These are phyloP conservation scores for Timema cristinae DNA, from an alignment of 2,888 invertebrate species.

Conservation along the genomic window DNA sequence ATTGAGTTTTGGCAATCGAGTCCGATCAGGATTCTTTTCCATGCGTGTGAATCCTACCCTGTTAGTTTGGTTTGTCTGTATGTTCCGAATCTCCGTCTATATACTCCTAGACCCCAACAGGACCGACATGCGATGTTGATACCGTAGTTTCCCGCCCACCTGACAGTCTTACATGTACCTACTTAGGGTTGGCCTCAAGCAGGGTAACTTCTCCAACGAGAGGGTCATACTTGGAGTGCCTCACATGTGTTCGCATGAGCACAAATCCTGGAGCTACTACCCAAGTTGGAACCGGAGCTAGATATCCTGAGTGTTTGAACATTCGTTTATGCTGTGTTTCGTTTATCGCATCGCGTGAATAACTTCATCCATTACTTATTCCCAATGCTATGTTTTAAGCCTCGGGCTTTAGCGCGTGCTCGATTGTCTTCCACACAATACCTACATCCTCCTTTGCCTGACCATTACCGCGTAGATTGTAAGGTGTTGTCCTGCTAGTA, in stretches of 20 bases:
- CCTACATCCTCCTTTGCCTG: constrained; percentile 4
- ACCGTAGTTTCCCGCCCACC: constrained; percentile 26
- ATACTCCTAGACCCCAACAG: no score
- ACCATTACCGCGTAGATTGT: neutral
- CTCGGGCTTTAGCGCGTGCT: constrained; percentile 1
- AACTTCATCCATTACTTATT: constrained; percentile 15
- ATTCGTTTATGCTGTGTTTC: constrained; percentile 24
- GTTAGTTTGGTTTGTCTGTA: no score
- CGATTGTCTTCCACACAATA: constrained; percentile 15
- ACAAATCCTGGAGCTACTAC: constrained; percentile 27
- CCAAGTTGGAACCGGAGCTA: constrained; percentile 29
- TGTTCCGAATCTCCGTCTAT: no score
- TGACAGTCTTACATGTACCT: constrained; percentile 25
- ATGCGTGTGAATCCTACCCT: no score
- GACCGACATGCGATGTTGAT: no score
- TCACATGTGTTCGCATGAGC: constrained; percentile 26
- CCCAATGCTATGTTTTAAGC: neutral
- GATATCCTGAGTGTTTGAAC: constrained; percentile 28
- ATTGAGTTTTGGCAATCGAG: no score
- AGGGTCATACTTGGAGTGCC: constrained; percentile 29
- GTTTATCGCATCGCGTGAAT: constrained; percentile 19
- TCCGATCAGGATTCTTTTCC: no score
- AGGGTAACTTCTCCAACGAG: constrained; percentile 31
- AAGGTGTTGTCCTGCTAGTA: neutral
- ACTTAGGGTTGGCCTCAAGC: constrained; percentile 31